Percentiles rank a stretch among this genome's conserved stretches.
These are phyloP conservation scores for Drosophila cracens DNA, from an alignment of 2,888 invertebrate genomes.

Conservation along the genomic window DNA sequence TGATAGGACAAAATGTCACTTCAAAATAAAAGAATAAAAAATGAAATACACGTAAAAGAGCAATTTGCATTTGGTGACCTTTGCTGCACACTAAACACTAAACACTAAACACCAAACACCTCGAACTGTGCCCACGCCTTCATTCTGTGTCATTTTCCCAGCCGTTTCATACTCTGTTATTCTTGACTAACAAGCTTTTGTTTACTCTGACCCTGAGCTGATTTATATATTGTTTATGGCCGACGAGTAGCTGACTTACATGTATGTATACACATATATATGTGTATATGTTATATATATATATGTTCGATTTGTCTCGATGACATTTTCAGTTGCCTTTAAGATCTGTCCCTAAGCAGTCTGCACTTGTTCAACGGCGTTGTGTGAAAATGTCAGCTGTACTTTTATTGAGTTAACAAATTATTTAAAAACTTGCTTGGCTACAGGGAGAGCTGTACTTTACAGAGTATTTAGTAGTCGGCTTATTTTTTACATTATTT, in stretches of 20 bases:
- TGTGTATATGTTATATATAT: neutral
- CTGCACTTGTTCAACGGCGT: slow-evolving; percentile 22
- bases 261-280: neutral
- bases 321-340: slow-evolving; percentile 39
- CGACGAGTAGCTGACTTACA: slow-evolving; percentile 44
- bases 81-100: slow-evolving; percentile 38
- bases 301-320: slow-evolving; percentile 10
- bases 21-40: slow-evolving; percentile 3
- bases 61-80: slow-evolving; percentile 70
- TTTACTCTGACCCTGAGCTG: slow-evolving; percentile 66
- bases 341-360: slow-evolving; percentile 37
- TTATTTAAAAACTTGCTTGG: accelerated
- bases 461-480: neutral
- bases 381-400: slow-evolving; percentile 30
- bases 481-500: neutral
- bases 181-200: slow-evolving; percentile 53
- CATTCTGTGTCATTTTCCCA: slow-evolving; percentile 50
- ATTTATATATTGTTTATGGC: slow-evolving; percentile 64
- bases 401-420: neutral
- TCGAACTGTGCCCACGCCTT: slow-evolving; percentile 24
- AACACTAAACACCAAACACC: slow-evolving; percentile 8
- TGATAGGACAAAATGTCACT: slow-evolving; percentile 50
- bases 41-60: slow-evolving; percentile 15
- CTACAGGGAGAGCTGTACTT: neutral
- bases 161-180: slow-evolving; percentile 46